Evolutionary conservation across 2,797 vertebrate species (phyloP), one percentile per base, ranked within the genome.

Genomic region (Pelodytes ibericus): DNA sequence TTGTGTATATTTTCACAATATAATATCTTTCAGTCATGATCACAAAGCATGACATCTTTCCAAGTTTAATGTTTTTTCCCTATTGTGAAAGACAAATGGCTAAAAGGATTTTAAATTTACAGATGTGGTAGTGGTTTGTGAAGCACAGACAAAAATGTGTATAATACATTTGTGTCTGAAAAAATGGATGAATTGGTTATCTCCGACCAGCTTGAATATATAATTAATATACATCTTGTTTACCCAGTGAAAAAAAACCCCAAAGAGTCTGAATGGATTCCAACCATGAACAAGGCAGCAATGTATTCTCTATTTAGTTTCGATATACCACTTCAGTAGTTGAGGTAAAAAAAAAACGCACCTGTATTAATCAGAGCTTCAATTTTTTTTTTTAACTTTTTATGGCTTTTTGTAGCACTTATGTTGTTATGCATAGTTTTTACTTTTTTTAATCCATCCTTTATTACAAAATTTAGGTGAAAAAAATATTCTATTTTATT

Each of bases 201-300:
- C 61, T 72, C 79, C 61, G 82, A 81, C 80, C 8, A 36, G 81
- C 61, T 61, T 61, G 62, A 80, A 84, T 72, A 51, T 81, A 64
- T 67, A 78, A 80, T 84, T 80, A 76, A 75, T 84, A 79, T 77
- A 69, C 64, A 60, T 86, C 82, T 59, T 75, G 71, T 82, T 82
- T 75, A 73, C 81, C 74, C 81, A 72, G 69, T 86, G 71, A 63
- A 24, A 70, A 65, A 20, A 20, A 72, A 41, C 49, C 56, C 83
- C 58, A 66, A 71, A 65, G 71, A 76, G 39, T 56, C 56, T 80
- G 81, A 81, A 81, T 83, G 75, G 81, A 25, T 33, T n/a, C 24
- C 59, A 62, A 0, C 80, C 72, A 11, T 56, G 53, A 69, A 57
- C 68, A 62, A 13, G 36, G 11, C 25, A 36, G 47, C 26, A 49